These are phyloP conservation scores for Leptobrachium leishanense DNA, from an alignment of 2,113 vertebrate genomes.

Conservation along the genomic window DNA sequence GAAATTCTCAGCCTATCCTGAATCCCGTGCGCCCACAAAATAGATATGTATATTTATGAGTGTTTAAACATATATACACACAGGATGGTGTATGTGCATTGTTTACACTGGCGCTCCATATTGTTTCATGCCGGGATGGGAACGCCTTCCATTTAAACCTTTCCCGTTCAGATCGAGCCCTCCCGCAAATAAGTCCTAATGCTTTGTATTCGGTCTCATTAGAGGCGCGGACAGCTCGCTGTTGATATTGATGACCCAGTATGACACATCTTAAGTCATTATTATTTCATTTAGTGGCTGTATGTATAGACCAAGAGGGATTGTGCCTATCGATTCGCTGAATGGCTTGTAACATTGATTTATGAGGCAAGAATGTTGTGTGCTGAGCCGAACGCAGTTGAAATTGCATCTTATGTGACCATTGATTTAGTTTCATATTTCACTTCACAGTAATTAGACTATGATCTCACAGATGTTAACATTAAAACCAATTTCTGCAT, in stretches of 20 bases:
- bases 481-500: slow-evolving; percentile 49
- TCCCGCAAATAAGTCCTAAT: background rate
- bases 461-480: slow-evolving; percentile 55
- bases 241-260: slow-evolving; percentile 70
- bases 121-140: too few relatives aligned
- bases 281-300: slow-evolving; percentile 84
- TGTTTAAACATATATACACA: too few relatives aligned
- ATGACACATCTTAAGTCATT: slow-evolving; percentile 70
- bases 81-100: too few relatives aligned
- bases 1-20: too few relatives aligned
- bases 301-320: slow-evolving; percentile 81
- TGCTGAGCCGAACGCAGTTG: slow-evolving; percentile 68
- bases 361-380: slow-evolving; percentile 73
- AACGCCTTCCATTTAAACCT: too few relatives aligned
- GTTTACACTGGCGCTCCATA: too few relatives aligned
- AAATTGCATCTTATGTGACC: slow-evolving; percentile 62
- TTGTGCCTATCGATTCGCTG: slow-evolving; percentile 85
- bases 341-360: slow-evolving; percentile 86
- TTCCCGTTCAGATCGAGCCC: too few relatives aligned
- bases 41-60: too few relatives aligned
- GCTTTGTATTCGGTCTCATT: slow-evolving; percentile 53
- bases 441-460: slow-evolving; percentile 55
- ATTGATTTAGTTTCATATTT: slow-evolving; percentile 67
- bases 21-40: too few relatives aligned
- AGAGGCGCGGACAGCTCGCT: slow-evolving; percentile 61